phyloP scores from a whole-genome alignment of 2,797 vertebrate genomes.

The Pachyuromys duprasi region DNA sequence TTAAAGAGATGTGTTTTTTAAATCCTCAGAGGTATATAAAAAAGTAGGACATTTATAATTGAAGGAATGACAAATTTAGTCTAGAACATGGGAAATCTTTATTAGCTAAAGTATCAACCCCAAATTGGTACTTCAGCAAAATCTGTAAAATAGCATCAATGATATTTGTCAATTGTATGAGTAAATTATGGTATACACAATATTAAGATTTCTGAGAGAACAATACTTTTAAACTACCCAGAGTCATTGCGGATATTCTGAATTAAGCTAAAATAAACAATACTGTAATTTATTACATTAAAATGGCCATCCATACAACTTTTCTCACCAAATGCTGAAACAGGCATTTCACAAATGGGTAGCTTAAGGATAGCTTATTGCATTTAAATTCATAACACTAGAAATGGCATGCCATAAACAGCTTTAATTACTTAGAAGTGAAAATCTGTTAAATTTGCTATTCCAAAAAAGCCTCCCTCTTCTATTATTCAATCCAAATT shows the following conservation, averaged over 20 bases:
- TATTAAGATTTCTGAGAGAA: constrained; percentile 10
- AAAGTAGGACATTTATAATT: neutral
- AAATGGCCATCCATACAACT: constrained; percentile 9
- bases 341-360: neutral
- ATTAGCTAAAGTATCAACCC: neutral
- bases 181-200: constrained; percentile 6
- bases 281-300: constrained; percentile 40
- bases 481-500: constrained; percentile 9
- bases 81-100: constrained; percentile 34
- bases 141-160: neutral
- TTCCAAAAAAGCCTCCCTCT: neutral
- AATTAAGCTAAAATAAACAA: constrained; percentile 52
- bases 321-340: neutral
- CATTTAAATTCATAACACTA: neutral
- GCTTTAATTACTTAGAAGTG: constrained; percentile 35
- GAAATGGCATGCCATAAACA: neutral
- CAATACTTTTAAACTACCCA: neutral
- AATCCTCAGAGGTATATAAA: neutral
- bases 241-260: neutral
- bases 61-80: constrained; percentile 1
- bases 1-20: neutral
- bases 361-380: constrained; percentile 8
- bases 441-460: constrained; percentile 24
- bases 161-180: constrained; percentile 14
- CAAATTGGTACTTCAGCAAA: constrained; percentile 35